A percentile compares a stretch with the other conserved stretches of the same genome.
Evolutionary conservation across 2,113 vertebrate species (phyloP).

Genomic region (Eolophus roseicapilla): DNA sequence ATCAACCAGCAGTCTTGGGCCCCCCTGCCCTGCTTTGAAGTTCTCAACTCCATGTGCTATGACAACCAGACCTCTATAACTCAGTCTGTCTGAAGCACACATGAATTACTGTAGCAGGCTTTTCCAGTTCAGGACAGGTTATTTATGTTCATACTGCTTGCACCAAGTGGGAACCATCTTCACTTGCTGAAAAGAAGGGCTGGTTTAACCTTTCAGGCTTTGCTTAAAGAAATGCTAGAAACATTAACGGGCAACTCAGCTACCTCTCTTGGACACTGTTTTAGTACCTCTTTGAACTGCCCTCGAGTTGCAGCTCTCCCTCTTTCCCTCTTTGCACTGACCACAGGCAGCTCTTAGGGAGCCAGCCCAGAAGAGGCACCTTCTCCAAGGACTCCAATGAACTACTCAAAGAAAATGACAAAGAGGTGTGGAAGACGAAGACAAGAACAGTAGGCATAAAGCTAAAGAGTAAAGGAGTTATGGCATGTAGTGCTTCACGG

Average conservation of each 20-base stretch:
- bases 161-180: not conserved
- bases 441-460: not conserved
- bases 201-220: not conserved
- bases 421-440: not conserved
- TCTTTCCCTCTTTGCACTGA: not conserved
- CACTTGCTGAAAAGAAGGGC: not conserved
- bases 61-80: not conserved
- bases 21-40: slow-evolving; percentile 51
- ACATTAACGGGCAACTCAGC: not conserved
- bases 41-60: not conserved
- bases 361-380: not conserved
- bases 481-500: not conserved
- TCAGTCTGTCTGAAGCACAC: not conserved
- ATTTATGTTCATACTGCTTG: not conserved
- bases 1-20: too few species aligned
- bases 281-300: not conserved
- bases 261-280: not conserved
- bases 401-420: not conserved
- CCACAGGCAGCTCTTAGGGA: not conserved
- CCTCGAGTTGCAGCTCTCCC: not conserved
- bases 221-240: not conserved
- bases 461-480: not conserved
- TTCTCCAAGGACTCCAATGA: not conserved
- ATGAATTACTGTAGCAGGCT: not conserved
- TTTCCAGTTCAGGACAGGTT: not conserved